These are phyloP conservation scores for Diarsia mendica DNA, from an alignment of 2,888 invertebrate genomes.

Conservation along the genomic window DNA sequence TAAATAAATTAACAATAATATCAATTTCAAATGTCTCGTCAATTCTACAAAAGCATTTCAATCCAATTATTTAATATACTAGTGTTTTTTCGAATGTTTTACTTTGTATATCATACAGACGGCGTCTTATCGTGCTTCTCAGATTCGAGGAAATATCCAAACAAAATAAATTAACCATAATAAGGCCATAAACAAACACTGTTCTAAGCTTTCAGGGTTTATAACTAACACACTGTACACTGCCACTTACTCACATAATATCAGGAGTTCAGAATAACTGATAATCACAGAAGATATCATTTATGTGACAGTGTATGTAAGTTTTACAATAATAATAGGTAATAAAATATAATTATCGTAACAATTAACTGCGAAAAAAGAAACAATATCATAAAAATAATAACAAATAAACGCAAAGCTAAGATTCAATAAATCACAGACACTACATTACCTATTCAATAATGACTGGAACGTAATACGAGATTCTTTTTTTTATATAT, in stretches of 20 bases:
- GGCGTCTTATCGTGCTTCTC: conserved; percentile 65
- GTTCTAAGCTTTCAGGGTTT: no score
- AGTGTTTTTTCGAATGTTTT: conserved; percentile 49
- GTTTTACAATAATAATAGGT: conserved; percentile 58
- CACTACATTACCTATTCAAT: conserved; percentile 78
- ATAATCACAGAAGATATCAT: no score
- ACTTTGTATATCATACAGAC: conserved; percentile 65
- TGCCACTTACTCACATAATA: no score
- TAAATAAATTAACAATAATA: conserved; percentile 48
- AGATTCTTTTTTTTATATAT: conserved; percentile 74
- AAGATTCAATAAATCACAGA: conserved; percentile 85
- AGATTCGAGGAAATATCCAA: conserved; percentile 54
- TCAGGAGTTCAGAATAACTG: no score
- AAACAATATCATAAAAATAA: conserved; percentile 64
- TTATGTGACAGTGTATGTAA: no score
- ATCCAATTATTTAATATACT: conserved; percentile 57
- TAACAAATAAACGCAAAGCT: conserved; percentile 75
- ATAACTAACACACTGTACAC: no score
- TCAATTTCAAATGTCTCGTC: conserved; percentile 51
- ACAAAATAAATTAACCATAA: conserved; percentile 50
- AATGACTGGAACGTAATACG: conserved; percentile 80
- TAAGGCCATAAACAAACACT: neutral
- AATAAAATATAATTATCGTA: conserved; percentile 47
- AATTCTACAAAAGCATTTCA: conserved; percentile 58
- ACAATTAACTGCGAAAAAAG: conserved; percentile 58